A percentile compares a stretch with the other conserved stretches of the same genome.
Conservation (phyloP, 2,888 invertebrate species). For the Prosapia bicincta region DNA sequence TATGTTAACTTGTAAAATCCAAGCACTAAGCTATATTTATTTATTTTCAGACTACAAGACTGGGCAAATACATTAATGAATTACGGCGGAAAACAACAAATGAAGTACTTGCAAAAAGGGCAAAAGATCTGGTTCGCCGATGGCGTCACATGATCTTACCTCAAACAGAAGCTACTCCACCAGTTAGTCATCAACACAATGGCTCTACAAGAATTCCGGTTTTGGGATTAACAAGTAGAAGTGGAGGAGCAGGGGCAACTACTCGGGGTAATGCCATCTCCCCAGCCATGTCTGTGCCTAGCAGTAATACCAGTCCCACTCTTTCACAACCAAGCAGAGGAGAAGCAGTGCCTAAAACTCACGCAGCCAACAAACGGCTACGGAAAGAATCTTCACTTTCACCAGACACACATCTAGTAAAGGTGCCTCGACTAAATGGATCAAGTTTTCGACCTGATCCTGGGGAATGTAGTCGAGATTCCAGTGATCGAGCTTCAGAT, state of each 20-base stretch:
- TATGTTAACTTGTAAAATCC: too few species aligned
- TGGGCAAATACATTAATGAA: constrained; percentile 92
- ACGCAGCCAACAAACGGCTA: constrained; percentile 53
- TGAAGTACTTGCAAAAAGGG: constrained; percentile 79
- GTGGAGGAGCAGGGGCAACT: not conserved
- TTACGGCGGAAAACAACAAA: constrained; percentile 81
- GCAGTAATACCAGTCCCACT: constrained; percentile 40
- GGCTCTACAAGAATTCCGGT: constrained; percentile 19
- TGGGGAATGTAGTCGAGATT: constrained; percentile 42
- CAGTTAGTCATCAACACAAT: constrained; percentile 31
- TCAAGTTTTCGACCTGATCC: constrained; percentile 24
- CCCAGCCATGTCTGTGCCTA: constrained; percentile 47
- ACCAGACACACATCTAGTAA: constrained; percentile 42
- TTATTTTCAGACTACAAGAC: constrained; percentile 76
- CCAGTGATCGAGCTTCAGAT: constrained; percentile 38
- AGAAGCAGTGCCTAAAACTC: constrained; percentile 49
- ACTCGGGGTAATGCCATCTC: constrained; percentile 38
- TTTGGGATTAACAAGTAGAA: not conserved
- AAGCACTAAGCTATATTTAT: too few species aligned
- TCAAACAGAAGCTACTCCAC: constrained; percentile 39
- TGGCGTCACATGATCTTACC: constrained; percentile 88
- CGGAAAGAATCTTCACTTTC: constrained; percentile 47
- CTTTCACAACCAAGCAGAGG: constrained; percentile 31
- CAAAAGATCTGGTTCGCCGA: constrained; percentile 86
- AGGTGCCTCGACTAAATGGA: constrained; percentile 51